A percentile compares a stretch with the other conserved stretches of the same genome.
phyloP scores from a whole-genome alignment of 2,113 vertebrate species.

The Cyanoramphus novaezelandiae region DNA sequence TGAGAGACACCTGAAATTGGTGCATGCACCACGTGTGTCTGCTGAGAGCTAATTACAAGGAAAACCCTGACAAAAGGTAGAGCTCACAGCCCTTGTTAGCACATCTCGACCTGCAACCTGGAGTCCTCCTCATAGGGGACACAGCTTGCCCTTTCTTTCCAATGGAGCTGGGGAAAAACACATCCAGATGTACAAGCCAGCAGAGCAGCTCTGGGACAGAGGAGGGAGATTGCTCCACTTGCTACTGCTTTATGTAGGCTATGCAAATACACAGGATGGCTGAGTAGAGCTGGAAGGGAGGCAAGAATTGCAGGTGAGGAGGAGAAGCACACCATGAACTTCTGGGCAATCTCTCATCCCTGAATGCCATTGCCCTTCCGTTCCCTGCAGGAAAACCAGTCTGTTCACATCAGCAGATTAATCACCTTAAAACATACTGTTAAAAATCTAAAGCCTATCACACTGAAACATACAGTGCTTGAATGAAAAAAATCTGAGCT shows the following conservation, averaged over 20 bases:
- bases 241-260: not conserved
- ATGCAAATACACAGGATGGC: not conserved
- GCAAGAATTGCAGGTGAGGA: not conserved
- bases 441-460: not conserved
- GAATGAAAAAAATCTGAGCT: not conserved
- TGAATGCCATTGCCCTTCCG: accelerated
- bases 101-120: not conserved
- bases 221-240: not conserved
- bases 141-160: not conserved
- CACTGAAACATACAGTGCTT: not conserved
- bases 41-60: not conserved
- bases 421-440: not conserved
- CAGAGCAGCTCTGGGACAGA: not conserved
- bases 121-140: not conserved
- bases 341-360: not conserved
- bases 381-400: not conserved
- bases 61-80: not conserved
- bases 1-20: not conserved
- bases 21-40: not conserved
- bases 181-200: accelerated
- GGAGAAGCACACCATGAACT: not conserved
- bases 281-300: not conserved
- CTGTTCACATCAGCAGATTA: not conserved
- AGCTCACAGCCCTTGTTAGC: not conserved
- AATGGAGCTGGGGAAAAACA: not conserved